A percentile compares a stretch with the other conserved stretches of the same genome.
Evolutionary conservation across 2,113 vertebrate species (phyloP).

Genomic region (Herpetotheres cachinnans): DNA sequence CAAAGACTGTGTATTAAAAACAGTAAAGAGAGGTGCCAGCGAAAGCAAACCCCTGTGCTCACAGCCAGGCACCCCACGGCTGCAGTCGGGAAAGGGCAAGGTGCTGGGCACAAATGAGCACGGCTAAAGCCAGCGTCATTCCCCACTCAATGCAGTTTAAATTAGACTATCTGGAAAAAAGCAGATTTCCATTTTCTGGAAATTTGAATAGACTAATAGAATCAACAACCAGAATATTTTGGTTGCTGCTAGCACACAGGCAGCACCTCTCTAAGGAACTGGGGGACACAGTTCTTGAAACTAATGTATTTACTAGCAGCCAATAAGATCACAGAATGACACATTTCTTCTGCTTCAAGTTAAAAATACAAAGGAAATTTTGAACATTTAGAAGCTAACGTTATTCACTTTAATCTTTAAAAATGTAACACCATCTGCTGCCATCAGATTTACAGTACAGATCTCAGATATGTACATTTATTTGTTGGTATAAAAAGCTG

Average conservation of each 20-base stretch:
- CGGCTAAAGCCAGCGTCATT: background rate
- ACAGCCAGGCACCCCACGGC: background rate
- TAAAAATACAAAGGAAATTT: conserved; percentile 47
- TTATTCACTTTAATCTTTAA: conserved; percentile 34
- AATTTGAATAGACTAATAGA: background rate
- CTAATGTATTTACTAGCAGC: background rate
- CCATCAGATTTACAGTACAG: conserved; percentile 30
- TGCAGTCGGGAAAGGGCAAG: background rate
- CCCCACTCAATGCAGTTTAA: background rate
- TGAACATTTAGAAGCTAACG: conserved; percentile 9
- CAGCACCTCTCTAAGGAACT: background rate
- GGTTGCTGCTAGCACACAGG: background rate
- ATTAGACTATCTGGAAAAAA: background rate
- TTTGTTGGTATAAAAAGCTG: conserved; percentile 30
- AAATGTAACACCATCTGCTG: conserved; percentile 48
- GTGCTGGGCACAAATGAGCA: background rate
- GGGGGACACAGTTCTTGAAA: background rate
- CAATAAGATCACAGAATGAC: background rate
- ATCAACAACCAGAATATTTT: background rate
- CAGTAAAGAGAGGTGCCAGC: background rate
- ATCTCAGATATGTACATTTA: background rate
- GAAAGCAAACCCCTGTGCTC: accelerated
- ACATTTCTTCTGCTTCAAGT: conserved; percentile 11
- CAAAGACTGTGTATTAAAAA: background rate
- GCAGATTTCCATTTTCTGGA: background rate